Evolutionary conservation across 2,888 invertebrate genomes (phyloP), one percentile per base, ranked within the genome.

Genomic region (Vanessa cardui): DNA sequence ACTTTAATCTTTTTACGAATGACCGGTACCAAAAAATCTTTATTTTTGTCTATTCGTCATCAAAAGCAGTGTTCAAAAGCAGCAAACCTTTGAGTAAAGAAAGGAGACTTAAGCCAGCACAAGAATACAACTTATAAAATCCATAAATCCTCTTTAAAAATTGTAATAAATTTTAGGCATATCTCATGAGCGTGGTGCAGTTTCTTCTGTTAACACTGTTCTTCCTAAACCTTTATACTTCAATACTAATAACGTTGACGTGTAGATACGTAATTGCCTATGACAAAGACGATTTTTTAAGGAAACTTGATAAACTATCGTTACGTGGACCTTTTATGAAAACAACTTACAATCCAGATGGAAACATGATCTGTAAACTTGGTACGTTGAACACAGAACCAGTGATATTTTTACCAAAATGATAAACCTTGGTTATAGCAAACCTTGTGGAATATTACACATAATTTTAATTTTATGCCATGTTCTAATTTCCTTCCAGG

Each of bases 141-240:
- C 39, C 39, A 33, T n/a, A 16, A 12, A 31, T 3, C 0, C 2
- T 7, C 18, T 64, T 20, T 46, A 15, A n/a, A 20, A 49, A 49
- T 8, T 49, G 56, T 39, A 16, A 21, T 59, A 58, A 60, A 46
- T 60, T 86, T 67, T 83, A 93, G 93, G 91, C 90, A n/a, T 90
- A 92, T 69, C 75, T 91, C 18, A 89, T 93, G 86, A 92, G 92
- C 69, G 89, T 93, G 0, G 79, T 93, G 0, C 93, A 93, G 75
- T 93, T 92, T 72, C 74, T 92, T 12, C 82, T 93, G 0, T 74
- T 93, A 12, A 92, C 92, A 1, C 73, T 93, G 15, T 89, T 93
- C 75, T 90, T 91, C 72, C 76, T 93, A 56, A 93, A 93, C 74
- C 77, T 93, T 0, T 93, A 93, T 73, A 84, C 93, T 0, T 86